A percentile compares a stretch with the other conserved stretches of the same genome.
Conservation (phyloP, 1,140 invertebrate species). For the Apis mellifera region DNA sequence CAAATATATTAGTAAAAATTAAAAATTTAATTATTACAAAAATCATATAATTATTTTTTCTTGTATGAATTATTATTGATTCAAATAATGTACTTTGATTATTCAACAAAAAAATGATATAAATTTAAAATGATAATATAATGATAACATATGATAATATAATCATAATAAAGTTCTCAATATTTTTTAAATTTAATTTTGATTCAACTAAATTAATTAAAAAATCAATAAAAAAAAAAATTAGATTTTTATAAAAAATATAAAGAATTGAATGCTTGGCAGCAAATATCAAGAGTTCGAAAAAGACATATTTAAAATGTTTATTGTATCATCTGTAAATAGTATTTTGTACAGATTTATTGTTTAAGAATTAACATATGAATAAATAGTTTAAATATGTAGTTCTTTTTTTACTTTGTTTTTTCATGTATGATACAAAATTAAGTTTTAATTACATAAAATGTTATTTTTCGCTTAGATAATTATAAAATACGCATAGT, state of each 20-base stretch:
- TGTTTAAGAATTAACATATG: constrained; percentile 5
- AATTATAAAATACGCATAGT: neutral
- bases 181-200: constrained; percentile 99
- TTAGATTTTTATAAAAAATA: constrained; percentile 99
- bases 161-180: constrained; percentile 96
- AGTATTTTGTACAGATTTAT: constrained; percentile 46
- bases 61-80: constrained; percentile 93
- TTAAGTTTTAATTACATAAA: neutral
- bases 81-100: constrained; percentile 83
- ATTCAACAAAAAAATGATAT: constrained; percentile 98
- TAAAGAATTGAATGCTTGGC: constrained; percentile 99
- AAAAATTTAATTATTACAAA: neutral
- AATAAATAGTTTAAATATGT: constrained; percentile 26
- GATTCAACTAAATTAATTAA: constrained; percentile 97
- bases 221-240: constrained; percentile 96
- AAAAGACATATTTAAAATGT: constrained; percentile 90
- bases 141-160: too few species aligned
- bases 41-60: constrained; percentile 39
- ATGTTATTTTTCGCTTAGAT: neutral
- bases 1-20: constrained; percentile 84
- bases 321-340: constrained; percentile 49
- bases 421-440: constrained; percentile 5
- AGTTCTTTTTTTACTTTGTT: neutral
- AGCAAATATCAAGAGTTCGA: constrained; percentile 98
- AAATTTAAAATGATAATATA: constrained; percentile 95